These are phyloP conservation scores for Coelopa pilipes DNA, from an alignment of 2,888 invertebrate species.

Conservation along the genomic window DNA sequence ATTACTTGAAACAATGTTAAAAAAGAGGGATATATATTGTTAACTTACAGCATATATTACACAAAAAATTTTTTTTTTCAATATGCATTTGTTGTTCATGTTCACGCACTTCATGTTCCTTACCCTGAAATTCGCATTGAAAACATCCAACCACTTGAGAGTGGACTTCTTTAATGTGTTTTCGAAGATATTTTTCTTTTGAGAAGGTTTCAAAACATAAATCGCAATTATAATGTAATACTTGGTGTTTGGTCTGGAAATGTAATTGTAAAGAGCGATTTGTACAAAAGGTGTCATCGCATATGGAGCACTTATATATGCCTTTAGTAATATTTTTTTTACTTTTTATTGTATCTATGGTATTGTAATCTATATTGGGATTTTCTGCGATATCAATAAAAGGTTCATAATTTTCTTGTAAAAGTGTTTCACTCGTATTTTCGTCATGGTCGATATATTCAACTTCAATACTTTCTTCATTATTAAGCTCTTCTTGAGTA, in stretches of 20 bases:
- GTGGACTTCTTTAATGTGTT: slow-evolving; percentile 38
- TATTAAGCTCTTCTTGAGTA: too few relatives aligned
- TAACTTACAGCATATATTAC: slow-evolving; percentile 51
- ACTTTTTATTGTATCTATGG: too few relatives aligned
- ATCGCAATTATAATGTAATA: too few relatives aligned
- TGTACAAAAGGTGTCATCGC: background rate
- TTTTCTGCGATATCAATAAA: too few relatives aligned
- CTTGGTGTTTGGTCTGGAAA: slow-evolving; percentile 18
- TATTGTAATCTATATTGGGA: too few relatives aligned
- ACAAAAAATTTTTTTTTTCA: slow-evolving; percentile 43
- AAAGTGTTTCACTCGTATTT: too few relatives aligned
- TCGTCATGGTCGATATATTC: too few relatives aligned
- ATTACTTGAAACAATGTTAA: slow-evolving; percentile 1
- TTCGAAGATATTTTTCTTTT: too few relatives aligned
- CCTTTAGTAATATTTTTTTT: background rate
- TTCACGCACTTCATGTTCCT: slow-evolving; percentile 42
- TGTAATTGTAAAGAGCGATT: slow-evolving; percentile 5
- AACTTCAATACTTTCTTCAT: too few relatives aligned
- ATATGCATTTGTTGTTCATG: slow-evolving; percentile 42
- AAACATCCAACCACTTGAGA: slow-evolving; percentile 40
- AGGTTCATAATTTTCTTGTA: too few relatives aligned
- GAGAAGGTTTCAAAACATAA: too few relatives aligned
- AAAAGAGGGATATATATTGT: too few relatives aligned
- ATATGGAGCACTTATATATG: background rate
- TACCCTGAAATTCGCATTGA: slow-evolving; percentile 42